These are phyloP conservation scores for Puma concolor DNA, from an alignment of 2,113 vertebrate genomes.

Conservation along the genomic window DNA sequence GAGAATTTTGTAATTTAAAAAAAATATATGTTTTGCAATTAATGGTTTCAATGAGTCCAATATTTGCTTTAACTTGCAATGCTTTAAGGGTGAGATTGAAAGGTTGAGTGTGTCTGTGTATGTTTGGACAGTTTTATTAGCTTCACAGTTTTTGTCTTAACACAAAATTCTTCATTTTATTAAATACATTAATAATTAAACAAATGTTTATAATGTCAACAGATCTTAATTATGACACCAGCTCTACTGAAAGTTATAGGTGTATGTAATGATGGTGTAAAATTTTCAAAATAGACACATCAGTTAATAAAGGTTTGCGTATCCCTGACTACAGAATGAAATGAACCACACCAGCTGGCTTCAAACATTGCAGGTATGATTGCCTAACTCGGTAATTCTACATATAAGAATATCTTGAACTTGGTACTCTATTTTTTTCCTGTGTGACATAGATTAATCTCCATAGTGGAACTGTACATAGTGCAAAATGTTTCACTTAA, in stretches of 20 bases:
- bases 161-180: not conserved
- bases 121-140: not conserved
- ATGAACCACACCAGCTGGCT: not conserved
- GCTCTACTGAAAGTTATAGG: not conserved
- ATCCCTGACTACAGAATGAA: not conserved
- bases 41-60: not conserved
- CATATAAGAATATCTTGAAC: conserved; percentile 38
- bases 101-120: accelerated
- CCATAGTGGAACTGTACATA: not conserved
- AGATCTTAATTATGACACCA: not conserved
- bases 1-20: not conserved
- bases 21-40: not conserved
- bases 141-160: not conserved
- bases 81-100: not conserved
- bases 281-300: conserved; percentile 29
- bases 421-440: not conserved
- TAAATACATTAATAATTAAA: conserved; percentile 21
- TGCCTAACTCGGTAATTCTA: conserved; percentile 34
- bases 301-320: not conserved
- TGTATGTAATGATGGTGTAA: conserved; percentile 6
- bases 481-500: not conserved
- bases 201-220: not conserved
- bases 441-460: not conserved
- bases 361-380: conserved; percentile 2
- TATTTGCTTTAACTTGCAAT: conserved; percentile 4